Base-by-base conservation (phyloP, 1,140 invertebrate genomes). In the Oryctes rhinoceros region DNA sequence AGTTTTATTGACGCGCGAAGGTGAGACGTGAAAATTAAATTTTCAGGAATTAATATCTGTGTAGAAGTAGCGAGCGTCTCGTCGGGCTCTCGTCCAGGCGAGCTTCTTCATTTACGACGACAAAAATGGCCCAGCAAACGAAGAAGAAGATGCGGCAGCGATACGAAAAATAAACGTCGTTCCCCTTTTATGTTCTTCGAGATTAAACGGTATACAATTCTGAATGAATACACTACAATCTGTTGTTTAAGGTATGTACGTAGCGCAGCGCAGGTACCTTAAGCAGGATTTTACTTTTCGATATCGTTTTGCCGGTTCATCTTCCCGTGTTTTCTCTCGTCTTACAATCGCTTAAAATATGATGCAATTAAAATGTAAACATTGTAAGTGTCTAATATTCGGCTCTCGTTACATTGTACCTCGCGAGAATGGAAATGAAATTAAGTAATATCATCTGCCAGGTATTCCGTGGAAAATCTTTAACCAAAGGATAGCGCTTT, bases 121-220 rank as follows among this genome's bases (percentile, higher is more conserved):
- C 49, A 53, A 53, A 30, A 53, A 53, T 18, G n/a, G 49, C 6
- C 49, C 4, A 53, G 49, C n/a, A 53, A 13, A 53, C 0, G 13
- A 15, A 53, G 49, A 53, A 44, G 49, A 15, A 53, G 49, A 53
- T 15, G 49, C 1, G 13, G 13, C 13, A 53, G 9, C 13, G 49
- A 53, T 53, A 53, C 49, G 49, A 53, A 53, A 53, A 53, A 53
- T 53, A 53, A 53, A 53, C 49, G 49, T 53, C 49, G n/a, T 53
- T 53, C 49, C n/a, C 49, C 49, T 53, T 53, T 53, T 53, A 53
- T 53, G 49, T 53, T 11, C 4, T 53, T 4, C 49, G 0, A 53
- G 49, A 53, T 53, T 53, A 53, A 53, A 53, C n/a, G n/a, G 49
- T 15, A 53, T 53, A 53, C 49, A 53, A 53, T 53, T 53, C 49